Evolutionary conservation across 2,888 invertebrate genomes (phyloP), one percentile per base, ranked within the genome.

Genomic region (Dyspetes luteomarginatus): DNA sequence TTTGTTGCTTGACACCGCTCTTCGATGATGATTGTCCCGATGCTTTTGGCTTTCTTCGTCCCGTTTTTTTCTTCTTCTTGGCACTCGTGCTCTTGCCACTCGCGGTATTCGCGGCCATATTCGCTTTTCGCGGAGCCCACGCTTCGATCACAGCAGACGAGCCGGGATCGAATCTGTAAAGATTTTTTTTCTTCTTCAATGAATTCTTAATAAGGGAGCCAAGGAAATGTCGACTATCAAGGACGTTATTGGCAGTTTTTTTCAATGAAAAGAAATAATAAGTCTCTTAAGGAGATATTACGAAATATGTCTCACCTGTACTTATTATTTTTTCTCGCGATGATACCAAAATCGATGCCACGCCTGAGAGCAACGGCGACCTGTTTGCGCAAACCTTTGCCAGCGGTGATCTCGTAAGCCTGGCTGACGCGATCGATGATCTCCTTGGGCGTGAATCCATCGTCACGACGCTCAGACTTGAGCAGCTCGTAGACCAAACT

Each of bases 341-440:
- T 80, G 56, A 91, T 88, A 3, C 90, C 90, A 64, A 86, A 90
- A 81, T 88, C 86, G 60, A 91, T 71, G 4, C 91, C 90, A 2
- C 88, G 87, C 1, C 86, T 86, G 28, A 91, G 85, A 2, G 90
- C 90, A 24, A 86, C 73, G 4, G 82, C 75, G 64, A 91, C 83
- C 65, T 90, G 86, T 55, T 85, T 82, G 7, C 85, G 85, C 19
- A 89, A 80, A 0, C 64, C 68, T 62, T 87, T 88, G 0, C 86
- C 87, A 1, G 85, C 43, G 4, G 58, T 28, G 26, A 90, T 85
- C 50, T 83, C 82, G 76, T 89, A 85, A 24, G 75, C 83, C 52
- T 80, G 65, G 78, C 89, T 86, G 52, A 90, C 85, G 24, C 85
- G 85, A 9, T 85, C 77, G 64, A 86, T 76, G 73, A 90, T 87